Evolutionary conservation across 23 tunicate genomes (phyloP).

Genomic region (Halocynthia aurantium): DNA sequence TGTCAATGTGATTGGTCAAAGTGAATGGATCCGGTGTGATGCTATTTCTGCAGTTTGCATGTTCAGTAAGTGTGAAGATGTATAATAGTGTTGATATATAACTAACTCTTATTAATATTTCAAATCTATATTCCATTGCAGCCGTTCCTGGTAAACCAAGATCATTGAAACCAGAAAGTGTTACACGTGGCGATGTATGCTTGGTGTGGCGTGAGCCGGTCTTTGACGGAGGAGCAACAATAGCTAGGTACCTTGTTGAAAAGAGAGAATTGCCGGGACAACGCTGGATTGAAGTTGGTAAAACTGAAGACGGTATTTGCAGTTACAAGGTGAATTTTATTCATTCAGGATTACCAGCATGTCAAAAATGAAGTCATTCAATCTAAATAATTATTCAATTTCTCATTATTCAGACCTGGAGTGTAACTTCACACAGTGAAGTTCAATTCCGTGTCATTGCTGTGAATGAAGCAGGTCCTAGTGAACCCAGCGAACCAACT

Average conservation of each 20-base stretch:
- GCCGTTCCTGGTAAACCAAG: constrained; percentile 32
- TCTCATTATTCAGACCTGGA: constrained; percentile 3
- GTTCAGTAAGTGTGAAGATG: constrained; percentile 16
- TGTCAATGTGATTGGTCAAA: constrained; percentile 16
- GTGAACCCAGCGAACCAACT: constrained; percentile 28
- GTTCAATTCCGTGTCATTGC: constrained; percentile 26
- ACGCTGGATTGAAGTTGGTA: constrained; percentile 8
- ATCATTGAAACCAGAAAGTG: constrained; percentile 9
- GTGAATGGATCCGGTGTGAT: constrained; percentile 16
- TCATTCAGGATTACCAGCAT: neutral
- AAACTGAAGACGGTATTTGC: constrained; percentile 4
- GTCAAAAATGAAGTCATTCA: too few relatives aligned
- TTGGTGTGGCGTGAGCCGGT: constrained; percentile 30
- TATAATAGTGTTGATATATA: too few relatives aligned
- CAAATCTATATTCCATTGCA: neutral
- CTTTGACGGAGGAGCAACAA: constrained; percentile 34
- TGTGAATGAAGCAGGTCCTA: constrained; percentile 33
- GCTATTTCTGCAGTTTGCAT: constrained; percentile 27
- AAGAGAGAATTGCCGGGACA: constrained; percentile 1
- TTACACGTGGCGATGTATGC: constrained; percentile 27
- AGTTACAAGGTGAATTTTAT: constrained; percentile 11
- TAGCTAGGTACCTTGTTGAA: constrained; percentile 21
- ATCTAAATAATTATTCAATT: neutral
- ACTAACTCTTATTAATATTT: too few relatives aligned
- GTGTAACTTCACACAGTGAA: constrained; percentile 3